Base-by-base conservation (phyloP, 2,797 vertebrate species). In the Falco naumanni region DNA sequence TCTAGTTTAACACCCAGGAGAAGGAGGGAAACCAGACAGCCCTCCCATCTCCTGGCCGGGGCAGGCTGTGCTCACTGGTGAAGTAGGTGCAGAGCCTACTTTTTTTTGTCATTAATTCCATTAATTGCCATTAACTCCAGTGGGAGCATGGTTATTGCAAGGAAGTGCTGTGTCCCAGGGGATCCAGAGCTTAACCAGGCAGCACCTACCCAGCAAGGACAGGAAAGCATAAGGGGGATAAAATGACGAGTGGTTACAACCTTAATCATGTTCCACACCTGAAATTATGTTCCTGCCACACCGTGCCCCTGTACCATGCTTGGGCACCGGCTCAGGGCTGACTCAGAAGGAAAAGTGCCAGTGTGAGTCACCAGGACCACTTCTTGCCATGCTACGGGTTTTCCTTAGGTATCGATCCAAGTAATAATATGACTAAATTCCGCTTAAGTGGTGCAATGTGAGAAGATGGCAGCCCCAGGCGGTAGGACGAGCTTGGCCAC, bases 221-320 rank as follows among this genome's bases (percentile, higher is more conserved):
- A 41, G n/a, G 65, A 77, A 87, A 18, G 64, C 1, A 1, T 15
- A 51, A 60, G 54, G 39, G 37, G 54, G 83, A 29, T 47, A 48
- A 56, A 37, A 68, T 6, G 29, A 51, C 15, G 71, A 90, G 57
- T 74, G 66, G 39, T 68, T 78, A 41, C 7, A 8, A 45, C 21
- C 51, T 82, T 39, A 80, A 0, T 70, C 61, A 75, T 17, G 25
- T 90, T 33, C 63, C 61, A 56, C 20, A 60, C 17, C 65, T 41
- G 51, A 59, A 74, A 37, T 45, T 45, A 45, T 45, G 43, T 56
- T 48, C 37, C 65, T 3, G 2, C 54, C 43, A 11, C 1, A 3
- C 51, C 0, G 0, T 50, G 51, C 8, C 54, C 61, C 54, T 1
- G 2, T 5, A 19, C 50, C 29, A 7, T 17, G 77, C 34, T 31